These are phyloP conservation scores for Ciconia maguari DNA, from an alignment of 2,113 vertebrate species.

Conservation along the genomic window DNA sequence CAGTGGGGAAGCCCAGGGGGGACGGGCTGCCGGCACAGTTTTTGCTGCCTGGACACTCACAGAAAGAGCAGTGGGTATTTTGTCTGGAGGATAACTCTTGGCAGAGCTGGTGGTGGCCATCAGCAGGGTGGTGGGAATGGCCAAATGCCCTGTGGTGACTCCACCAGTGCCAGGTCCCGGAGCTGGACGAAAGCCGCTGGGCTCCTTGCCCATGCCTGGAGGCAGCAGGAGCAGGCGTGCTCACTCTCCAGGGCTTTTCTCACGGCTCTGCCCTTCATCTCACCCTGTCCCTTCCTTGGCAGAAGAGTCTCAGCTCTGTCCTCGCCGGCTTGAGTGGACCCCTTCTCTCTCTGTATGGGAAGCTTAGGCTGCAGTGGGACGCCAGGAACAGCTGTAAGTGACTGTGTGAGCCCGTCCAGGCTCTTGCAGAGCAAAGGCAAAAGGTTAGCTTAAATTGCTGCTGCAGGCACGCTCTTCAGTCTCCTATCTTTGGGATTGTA, in stretches of 20 bases:
- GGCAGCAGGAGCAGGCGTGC: background rate
- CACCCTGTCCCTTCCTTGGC: background rate
- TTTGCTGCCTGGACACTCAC: background rate
- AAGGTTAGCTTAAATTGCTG: background rate
- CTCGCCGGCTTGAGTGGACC: background rate
- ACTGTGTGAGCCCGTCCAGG: background rate
- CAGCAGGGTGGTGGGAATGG: background rate
- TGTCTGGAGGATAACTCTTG: background rate
- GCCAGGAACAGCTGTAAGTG: background rate
- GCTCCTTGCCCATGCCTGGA: background rate
- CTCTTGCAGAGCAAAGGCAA: background rate
- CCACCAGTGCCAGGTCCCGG: background rate
- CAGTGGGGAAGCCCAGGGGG: background rate
- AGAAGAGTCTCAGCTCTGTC: background rate
- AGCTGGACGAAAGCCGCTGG: background rate
- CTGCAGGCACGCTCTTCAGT: background rate
- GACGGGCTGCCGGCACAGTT: background rate
- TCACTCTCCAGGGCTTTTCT: background rate
- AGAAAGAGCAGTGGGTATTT: background rate
- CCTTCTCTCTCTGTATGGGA: fast-evolving
- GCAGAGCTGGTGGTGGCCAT: background rate
- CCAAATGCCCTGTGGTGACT: background rate
- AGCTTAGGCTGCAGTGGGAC: background rate
- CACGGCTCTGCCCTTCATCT: background rate
- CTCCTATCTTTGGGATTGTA: background rate